These are phyloP conservation scores for Tetragnatha versicolor DNA, from an alignment of 1,140 invertebrate genomes.

Conservation along the genomic window DNA sequence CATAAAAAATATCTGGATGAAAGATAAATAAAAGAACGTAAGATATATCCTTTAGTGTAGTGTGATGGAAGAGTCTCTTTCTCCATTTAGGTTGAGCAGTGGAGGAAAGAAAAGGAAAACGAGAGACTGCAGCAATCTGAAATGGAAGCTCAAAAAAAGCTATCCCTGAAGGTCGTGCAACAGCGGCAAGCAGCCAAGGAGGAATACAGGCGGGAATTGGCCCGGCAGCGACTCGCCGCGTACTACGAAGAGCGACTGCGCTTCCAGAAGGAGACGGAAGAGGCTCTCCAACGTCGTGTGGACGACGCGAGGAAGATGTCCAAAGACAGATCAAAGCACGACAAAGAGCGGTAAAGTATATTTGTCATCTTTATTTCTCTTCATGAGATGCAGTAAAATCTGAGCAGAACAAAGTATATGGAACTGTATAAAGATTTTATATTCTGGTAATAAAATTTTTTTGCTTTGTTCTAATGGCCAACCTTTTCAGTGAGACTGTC, in stretches of 20 bases:
- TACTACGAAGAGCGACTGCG: slow-evolving; percentile 53
- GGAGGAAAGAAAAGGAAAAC: slow-evolving; percentile 52
- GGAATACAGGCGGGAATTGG: slow-evolving; percentile 45
- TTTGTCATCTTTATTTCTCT: neutral
- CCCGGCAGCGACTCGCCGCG: slow-evolving; percentile 38
- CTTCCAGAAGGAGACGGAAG: slow-evolving; percentile 53
- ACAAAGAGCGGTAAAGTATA: slow-evolving; percentile 48
- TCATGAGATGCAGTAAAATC: too few relatives aligned
- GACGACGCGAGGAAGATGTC: slow-evolving; percentile 38
- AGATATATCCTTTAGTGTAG: too few relatives aligned
- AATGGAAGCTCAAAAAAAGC: slow-evolving; percentile 49
- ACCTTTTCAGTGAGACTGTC: too few relatives aligned
- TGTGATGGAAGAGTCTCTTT: too few relatives aligned
- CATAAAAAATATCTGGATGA: too few relatives aligned
- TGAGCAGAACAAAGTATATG: too few relatives aligned
- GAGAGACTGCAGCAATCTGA: slow-evolving; percentile 41
- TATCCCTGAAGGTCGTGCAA: slow-evolving; percentile 45
- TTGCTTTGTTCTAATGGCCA: too few relatives aligned
- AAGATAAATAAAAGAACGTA: too few relatives aligned
- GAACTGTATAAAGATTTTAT: too few relatives aligned
- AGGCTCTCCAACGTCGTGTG: slow-evolving; percentile 46
- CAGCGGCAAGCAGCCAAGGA: slow-evolving; percentile 50
- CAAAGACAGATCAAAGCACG: slow-evolving; percentile 52
- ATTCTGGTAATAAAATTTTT: too few relatives aligned
- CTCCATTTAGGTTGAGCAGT: slow-evolving; percentile 38